Base-by-base conservation (phyloP, 2,113 vertebrate genomes). In the Alethe diademata region DNA sequence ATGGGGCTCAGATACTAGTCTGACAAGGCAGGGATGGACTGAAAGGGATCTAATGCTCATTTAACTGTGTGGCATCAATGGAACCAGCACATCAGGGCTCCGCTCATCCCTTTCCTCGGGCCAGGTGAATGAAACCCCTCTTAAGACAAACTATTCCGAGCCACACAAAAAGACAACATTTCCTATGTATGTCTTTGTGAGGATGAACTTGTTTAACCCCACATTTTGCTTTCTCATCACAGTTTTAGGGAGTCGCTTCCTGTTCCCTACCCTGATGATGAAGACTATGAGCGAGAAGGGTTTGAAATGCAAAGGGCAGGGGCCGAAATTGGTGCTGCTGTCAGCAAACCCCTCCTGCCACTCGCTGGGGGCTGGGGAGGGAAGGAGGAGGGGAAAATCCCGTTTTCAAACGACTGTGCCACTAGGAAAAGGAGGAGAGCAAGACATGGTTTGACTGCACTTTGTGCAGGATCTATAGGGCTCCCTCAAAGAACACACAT, bases 381-480 rank as follows among this genome's bases (percentile, higher is more conserved):
- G 45, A 61, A 14, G 13, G 57, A 28, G 12, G 45, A 8, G 14
- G 8, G 12, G 26, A 31, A 33, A 58, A 48, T 54, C 31, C 28
- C 64, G 8, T 16, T 43, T 47, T n/a, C 54, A n/a, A 79, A 26
- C 14, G 23, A 6, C 53, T 9, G 33, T 74, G 43, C 64, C 35
- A 17, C 19, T 5, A 15, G 54, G 26, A 33, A 57, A 79, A 79
- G n/a, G 14, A 53, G 17, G n/a, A 38, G 50, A 72, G 24, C 16
- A 11, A 33, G 8, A 15, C 0, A 2, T 0, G 8, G 28, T 50
- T 50, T 64, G 57, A 24, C 19, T 25, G 4, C n/a, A 4, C 45
- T 47, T 71, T 14, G 24, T 4, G 31, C 18, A 50, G 45, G n/a
- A 31, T 25, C 3, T 19, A 0, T 1, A 31, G 65, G 2, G 20